These are phyloP conservation scores for Hydraecia micacea DNA, from an alignment of 2,888 invertebrate genomes.

Conservation along the genomic window DNA sequence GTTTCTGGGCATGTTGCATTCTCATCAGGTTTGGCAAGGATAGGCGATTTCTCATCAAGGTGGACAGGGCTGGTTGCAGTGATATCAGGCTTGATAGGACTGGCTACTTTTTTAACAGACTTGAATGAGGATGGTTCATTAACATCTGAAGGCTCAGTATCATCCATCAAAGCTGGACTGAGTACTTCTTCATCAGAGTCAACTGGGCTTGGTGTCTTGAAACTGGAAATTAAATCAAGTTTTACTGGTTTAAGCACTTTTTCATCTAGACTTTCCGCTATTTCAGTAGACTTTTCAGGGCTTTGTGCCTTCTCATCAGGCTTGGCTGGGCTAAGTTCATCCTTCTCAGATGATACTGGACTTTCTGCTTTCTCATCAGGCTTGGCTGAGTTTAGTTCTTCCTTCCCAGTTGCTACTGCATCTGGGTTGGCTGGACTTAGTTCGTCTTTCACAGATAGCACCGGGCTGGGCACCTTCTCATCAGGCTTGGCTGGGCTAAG, in stretches of 20 bases:
- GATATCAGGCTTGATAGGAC: neutral
- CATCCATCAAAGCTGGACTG: slow-evolving; percentile 38
- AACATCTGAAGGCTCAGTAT: neutral
- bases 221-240: slow-evolving; percentile 33
- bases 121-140: neutral
- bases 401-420: slow-evolving; percentile 12
- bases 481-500: neutral
- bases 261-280: neutral
- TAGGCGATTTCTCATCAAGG: neutral
- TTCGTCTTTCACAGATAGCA: neutral
- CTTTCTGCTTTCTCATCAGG: neutral
- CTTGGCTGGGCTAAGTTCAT: neutral
- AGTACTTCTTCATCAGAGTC: slow-evolving; percentile 45
- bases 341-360: neutral
- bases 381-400: neutral
- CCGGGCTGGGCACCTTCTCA: neutral
- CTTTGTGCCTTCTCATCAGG: too few relatives aligned
- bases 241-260: slow-evolving; percentile 24
- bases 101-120: neutral
- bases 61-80: neutral
- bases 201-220: slow-evolving; percentile 46
- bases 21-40: slow-evolving; percentile 4
- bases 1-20: slow-evolving; percentile 22
- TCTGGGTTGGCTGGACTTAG: slow-evolving; percentile 9
- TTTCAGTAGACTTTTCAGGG: neutral